Conservation (phyloP, 1,140 invertebrate species). For the Tetramorium parvispinum region DNA sequence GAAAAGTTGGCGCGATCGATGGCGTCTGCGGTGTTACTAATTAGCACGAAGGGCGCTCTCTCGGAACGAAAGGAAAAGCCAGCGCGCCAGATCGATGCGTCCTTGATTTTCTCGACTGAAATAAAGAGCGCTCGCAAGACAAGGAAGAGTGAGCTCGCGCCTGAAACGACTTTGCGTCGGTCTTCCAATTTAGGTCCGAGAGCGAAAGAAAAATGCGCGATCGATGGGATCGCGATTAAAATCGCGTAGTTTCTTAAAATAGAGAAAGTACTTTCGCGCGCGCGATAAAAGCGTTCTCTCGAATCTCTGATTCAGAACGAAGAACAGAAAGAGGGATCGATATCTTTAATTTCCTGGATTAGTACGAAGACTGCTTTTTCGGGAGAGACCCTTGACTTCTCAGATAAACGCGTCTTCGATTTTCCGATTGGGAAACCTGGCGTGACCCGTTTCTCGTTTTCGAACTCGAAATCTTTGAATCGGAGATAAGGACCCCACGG, state of each 20-base stretch:
- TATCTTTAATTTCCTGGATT: neutral
- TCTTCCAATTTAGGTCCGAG: neutral
- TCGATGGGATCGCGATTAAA: constrained; percentile 10
- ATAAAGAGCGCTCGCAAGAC: constrained; percentile 34
- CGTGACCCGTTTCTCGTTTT: neutral
- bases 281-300: neutral
- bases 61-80: constrained; percentile 58
- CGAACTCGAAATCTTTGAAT: neutral
- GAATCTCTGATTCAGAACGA: neutral
- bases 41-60: constrained; percentile 59
- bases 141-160: neutral
- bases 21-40: constrained; percentile 57
- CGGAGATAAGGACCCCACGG: neutral
- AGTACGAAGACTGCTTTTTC: neutral
- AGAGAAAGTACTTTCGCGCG: neutral
- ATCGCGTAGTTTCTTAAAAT: neutral
- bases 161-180: neutral
- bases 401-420: constrained; percentile 19
- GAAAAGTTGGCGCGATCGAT: constrained; percentile 59
- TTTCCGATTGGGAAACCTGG: neutral
- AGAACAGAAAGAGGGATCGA: neutral
- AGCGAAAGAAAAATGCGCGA: neutral
- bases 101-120: constrained; percentile 54
- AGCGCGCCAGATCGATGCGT: constrained; percentile 43
- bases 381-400: neutral